Percentiles rank a stretch among this genome's conserved stretches.
Evolutionary conservation across 2,113 vertebrate species (phyloP).

Genomic region (Podarcis raffonei): DNA sequence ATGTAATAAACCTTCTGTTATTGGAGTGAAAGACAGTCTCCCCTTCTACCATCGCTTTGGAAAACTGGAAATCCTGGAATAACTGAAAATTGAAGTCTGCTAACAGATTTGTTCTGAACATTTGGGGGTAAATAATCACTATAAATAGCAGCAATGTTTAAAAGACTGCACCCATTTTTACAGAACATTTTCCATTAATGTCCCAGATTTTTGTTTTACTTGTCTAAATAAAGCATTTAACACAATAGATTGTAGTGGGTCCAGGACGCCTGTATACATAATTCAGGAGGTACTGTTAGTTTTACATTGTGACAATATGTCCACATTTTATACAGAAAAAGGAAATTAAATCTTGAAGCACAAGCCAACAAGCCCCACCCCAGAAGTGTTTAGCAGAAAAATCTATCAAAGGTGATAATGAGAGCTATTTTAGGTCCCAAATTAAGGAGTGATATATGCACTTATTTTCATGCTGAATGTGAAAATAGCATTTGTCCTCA

Average conservation of each 20-base stretch:
- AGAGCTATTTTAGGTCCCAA: neutral
- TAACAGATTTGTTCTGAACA: neutral
- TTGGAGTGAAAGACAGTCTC: neutral
- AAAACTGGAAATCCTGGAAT: neutral
- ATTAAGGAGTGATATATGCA: neutral
- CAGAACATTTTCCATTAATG: neutral
- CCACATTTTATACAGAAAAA: neutral
- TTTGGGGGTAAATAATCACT: neutral
- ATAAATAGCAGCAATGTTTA: neutral
- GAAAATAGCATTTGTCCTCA: neutral
- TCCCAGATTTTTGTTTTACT: constrained; percentile 9
- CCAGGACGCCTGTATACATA: constrained; percentile 30
- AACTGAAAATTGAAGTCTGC: constrained; percentile 24
- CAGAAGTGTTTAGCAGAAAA: neutral
- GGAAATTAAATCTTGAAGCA: constrained; percentile 18
- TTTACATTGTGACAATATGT: constrained; percentile 26
- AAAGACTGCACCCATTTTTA: neutral
- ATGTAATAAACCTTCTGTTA: neutral
- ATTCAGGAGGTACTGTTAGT: neutral
- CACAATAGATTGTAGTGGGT: constrained; percentile 6
- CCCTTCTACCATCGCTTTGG: neutral
- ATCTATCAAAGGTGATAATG: neutral
- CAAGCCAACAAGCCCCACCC: neutral
- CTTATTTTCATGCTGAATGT: neutral
- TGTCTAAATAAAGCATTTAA: constrained; percentile 15